Percentiles rank a stretch among this genome's conserved stretches.
phyloP scores from a whole-genome alignment of 1,140 invertebrate species.

The Drosophila insularis region DNA sequence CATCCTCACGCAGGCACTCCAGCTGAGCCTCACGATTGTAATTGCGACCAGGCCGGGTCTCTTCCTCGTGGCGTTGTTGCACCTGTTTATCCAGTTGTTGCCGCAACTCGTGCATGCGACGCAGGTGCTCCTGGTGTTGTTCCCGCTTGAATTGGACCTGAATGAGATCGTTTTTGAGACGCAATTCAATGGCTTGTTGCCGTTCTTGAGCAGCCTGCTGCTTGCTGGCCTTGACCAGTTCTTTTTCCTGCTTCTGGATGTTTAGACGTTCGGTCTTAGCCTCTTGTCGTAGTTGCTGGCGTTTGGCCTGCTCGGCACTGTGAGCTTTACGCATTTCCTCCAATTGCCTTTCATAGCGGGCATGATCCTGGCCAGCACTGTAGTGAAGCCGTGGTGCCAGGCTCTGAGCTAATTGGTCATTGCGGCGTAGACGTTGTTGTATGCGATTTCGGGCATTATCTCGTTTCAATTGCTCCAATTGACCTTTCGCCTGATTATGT shows the following conservation, averaged over 20 bases:
- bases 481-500: constrained; percentile 63
- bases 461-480: constrained; percentile 53
- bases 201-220: constrained; percentile 35
- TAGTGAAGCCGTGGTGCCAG: constrained; percentile 61
- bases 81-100: constrained; percentile 54
- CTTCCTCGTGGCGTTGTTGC: constrained; percentile 32
- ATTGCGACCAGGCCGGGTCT: constrained; percentile 49
- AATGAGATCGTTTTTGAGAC: constrained; percentile 55
- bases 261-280: constrained; percentile 46
- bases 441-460: constrained; percentile 45
- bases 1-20: constrained; percentile 62
- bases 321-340: constrained; percentile 65
- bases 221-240: constrained; percentile 35
- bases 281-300: constrained; percentile 29
- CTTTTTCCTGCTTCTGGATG: constrained; percentile 52
- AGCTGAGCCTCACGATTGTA: constrained; percentile 63
- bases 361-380: constrained; percentile 58
- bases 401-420: constrained; percentile 50
- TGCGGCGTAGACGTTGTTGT: constrained; percentile 43
- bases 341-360: constrained; percentile 45
- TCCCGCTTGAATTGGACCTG: constrained; percentile 56
- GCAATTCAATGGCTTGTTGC: constrained; percentile 23
- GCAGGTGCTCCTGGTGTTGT: constrained; percentile 51
- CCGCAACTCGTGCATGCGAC: constrained; percentile 46
- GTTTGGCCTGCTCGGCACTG: constrained; percentile 61